phyloP scores from a whole-genome alignment of 2,888 invertebrate species.

The Orchesellides sinensis region DNA sequence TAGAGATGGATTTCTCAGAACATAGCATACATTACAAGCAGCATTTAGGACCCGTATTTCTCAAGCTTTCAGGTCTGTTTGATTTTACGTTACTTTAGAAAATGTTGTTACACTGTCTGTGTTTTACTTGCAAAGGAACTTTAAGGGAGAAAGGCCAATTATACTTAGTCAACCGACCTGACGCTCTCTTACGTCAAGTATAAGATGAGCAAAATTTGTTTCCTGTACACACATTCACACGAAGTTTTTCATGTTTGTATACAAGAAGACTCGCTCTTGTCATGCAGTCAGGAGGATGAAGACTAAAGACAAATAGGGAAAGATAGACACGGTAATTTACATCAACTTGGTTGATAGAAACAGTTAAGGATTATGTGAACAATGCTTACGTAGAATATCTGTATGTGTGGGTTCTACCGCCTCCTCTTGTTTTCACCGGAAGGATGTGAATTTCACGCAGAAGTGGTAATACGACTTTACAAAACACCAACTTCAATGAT shows the following conservation, averaged over 20 bases:
- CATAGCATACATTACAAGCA: conserved; percentile 14
- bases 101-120: too few species aligned
- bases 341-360: conserved; percentile 49
- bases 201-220: conserved; percentile 60
- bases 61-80: conserved; percentile 13
- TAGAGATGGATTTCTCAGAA: not conserved
- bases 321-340: conserved; percentile 60
- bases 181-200: conserved; percentile 45
- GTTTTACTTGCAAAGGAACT: conserved; percentile 3
- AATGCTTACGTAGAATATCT: conserved; percentile 16
- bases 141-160: conserved; percentile 49
- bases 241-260: conserved; percentile 7
- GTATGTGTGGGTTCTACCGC: not conserved
- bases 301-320: conserved; percentile 17
- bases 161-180: conserved; percentile 48
- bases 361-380: conserved; percentile 45
- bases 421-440: too few species aligned
- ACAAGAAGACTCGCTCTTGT: conserved; percentile 10
- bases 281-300: conserved; percentile 6
- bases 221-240: conserved; percentile 34
- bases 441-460: too few species aligned
- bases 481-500: too few species aligned
- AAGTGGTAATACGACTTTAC: too few species aligned
- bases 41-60: conserved; percentile 37
- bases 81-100: not conserved